Evolutionary conservation across 2,888 invertebrate genomes (phyloP).

Genomic region (Netelia melanura): DNA sequence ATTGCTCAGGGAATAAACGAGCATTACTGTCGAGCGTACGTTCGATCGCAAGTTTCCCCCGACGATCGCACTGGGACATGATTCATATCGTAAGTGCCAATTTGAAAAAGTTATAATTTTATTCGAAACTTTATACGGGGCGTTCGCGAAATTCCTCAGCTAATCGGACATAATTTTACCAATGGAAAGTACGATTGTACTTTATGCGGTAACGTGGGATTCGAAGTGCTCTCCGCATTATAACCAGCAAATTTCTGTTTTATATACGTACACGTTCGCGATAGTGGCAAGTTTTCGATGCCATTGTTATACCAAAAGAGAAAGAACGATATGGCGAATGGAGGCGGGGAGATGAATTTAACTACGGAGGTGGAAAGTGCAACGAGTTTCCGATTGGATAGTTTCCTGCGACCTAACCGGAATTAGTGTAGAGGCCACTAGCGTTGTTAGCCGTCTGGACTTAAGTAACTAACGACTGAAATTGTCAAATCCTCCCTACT

Average conservation of each 20-base stretch:
- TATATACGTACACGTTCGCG: conserved; percentile 33
- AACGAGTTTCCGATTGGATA: conserved; percentile 65
- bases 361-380: conserved; percentile 55
- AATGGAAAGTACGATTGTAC: conserved; percentile 11
- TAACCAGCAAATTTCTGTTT: conserved; percentile 28
- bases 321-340: not conserved
- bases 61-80: not conserved
- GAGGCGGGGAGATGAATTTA: conserved; percentile 37
- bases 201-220: not conserved
- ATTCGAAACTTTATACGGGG: not conserved
- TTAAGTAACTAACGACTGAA: conserved; percentile 71
- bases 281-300: conserved; percentile 46
- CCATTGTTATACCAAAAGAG: conserved; percentile 6
- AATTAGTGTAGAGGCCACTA: conserved; percentile 53
- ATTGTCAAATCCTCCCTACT: conserved; percentile 63
- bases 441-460: conserved; percentile 66
- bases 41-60: not conserved
- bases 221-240: not conserved
- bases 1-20: conserved; percentile 49
- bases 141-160: not conserved
- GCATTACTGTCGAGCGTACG: conserved; percentile 1
- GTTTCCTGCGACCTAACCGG: conserved; percentile 58
- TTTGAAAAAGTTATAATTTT: not conserved
- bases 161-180: conserved; percentile 2
- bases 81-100: conserved; percentile 2